Percentiles rank a stretch among this genome's conserved stretches.
phyloP scores from a whole-genome alignment of 2,113 vertebrate genomes.

The Salvelinus fontinalis region DNA sequence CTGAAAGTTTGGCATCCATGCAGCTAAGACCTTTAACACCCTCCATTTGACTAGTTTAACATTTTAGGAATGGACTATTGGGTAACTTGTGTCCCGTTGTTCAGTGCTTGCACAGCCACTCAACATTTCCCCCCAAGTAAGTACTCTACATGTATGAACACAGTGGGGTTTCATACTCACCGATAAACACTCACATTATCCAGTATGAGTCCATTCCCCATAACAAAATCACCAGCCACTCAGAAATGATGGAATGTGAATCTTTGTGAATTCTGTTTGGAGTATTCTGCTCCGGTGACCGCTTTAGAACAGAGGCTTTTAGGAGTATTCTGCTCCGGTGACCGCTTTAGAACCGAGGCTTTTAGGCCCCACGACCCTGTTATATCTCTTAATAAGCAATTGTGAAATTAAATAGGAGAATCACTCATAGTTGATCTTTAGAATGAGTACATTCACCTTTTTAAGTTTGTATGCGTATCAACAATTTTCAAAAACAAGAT shows the following conservation, averaged over 20 bases:
- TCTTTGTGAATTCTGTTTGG: background rate
- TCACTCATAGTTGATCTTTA: too few species aligned
- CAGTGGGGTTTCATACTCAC: background rate
- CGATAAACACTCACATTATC: background rate
- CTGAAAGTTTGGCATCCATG: slow-evolving; percentile 18
- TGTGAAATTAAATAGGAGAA: too few species aligned
- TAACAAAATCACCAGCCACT: slow-evolving; percentile 27
- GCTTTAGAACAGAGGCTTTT: too few species aligned
- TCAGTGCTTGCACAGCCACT: background rate
- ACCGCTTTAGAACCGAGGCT: too few species aligned
- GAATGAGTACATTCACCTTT: background rate
- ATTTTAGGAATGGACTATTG: slow-evolving; percentile 31
- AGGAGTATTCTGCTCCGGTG: too few species aligned
- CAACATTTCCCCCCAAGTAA: background rate
- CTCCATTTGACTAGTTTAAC: slow-evolving; percentile 48
- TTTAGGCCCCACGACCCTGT: too few species aligned
- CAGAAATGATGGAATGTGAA: slow-evolving; percentile 7
- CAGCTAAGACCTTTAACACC: slow-evolving; percentile 28
- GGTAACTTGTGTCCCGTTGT: slow-evolving; percentile 15
- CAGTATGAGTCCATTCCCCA: slow-evolving; percentile 22
- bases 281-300: too few species aligned
- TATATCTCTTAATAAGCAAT: too few species aligned
- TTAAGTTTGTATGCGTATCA: background rate
- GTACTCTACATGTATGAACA: background rate
- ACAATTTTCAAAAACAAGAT: background rate